Evolutionary conservation across 2,113 vertebrate genomes (phyloP).

Genomic region (Entomyzon cyanotis): DNA sequence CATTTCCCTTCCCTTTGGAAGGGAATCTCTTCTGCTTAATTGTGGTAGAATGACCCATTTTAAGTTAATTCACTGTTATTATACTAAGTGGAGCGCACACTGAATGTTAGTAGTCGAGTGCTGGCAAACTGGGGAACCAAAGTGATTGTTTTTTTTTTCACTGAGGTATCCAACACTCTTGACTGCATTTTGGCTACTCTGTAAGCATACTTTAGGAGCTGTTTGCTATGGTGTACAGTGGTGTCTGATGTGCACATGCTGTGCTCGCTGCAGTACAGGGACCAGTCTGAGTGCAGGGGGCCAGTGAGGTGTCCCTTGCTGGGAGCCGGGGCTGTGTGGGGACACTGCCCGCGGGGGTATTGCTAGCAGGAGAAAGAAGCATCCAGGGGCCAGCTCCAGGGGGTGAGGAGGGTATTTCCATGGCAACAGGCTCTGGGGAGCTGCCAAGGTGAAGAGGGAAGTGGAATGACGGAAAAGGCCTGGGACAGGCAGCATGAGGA

Average conservation of each 20-base stretch:
- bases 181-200: not conserved
- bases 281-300: rapidly evolving
- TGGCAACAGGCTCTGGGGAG: not conserved
- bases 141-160: not conserved
- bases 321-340: rapidly evolving
- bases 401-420: not conserved
- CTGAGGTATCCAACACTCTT: not conserved
- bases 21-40: not conserved
- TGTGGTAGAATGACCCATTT: not conserved
- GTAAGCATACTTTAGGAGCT: not conserved
- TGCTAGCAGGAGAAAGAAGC: not conserved
- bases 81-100: not conserved
- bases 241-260: not conserved
- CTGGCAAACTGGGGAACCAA: not conserved
- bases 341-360: not conserved
- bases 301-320: rapidly evolving
- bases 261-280: not conserved
- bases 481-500: not conserved
- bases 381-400: not conserved
- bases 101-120: not conserved
- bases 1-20: not conserved
- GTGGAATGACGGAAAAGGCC: not conserved
- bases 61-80: not conserved
- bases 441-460: not conserved
- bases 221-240: rapidly evolving